Conservation (phyloP, 2,113 vertebrate genomes). For the Lophura nycthemera region DNA sequence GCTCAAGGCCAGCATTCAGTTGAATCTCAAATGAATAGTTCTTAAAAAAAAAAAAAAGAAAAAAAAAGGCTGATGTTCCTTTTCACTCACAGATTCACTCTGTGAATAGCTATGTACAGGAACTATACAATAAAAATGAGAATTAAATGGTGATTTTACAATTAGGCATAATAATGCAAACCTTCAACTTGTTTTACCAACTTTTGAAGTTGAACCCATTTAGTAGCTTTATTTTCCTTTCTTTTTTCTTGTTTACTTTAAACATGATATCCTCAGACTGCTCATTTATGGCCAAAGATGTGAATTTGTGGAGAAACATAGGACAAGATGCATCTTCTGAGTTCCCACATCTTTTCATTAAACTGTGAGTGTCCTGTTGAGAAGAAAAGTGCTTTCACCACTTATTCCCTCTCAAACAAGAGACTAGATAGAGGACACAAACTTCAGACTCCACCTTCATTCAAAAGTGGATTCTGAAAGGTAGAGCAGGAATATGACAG, state of each 20-base stretch:
- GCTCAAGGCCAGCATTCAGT: conserved; percentile 25
- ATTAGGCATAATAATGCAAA: neutral
- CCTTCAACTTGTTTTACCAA: neutral
- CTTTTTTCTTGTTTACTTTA: conserved; percentile 6
- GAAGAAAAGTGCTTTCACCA: neutral
- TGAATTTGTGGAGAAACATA: neutral
- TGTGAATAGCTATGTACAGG: neutral
- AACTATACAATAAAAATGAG: neutral
- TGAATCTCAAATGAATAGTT: conserved; percentile 52
- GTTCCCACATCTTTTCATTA: neutral
- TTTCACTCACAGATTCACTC: neutral
- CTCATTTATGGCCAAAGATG: conserved; percentile 18
- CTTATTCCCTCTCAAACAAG: neutral
- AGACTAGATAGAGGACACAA: neutral
- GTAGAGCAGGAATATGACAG: neutral
- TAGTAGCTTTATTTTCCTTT: neutral
- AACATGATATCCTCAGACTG: neutral
- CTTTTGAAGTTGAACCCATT: neutral
- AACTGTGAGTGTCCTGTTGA: neutral
- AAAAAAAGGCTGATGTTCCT: neutral
- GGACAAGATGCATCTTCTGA: neutral
- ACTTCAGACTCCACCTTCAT: neutral
- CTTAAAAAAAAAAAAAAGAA: neutral
- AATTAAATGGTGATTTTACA: conserved; percentile 10
- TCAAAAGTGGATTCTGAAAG: neutral